These are phyloP conservation scores for Pseudomyrmex dendroicus DNA, from an alignment of 1,140 invertebrate genomes.

Conservation along the genomic window DNA sequence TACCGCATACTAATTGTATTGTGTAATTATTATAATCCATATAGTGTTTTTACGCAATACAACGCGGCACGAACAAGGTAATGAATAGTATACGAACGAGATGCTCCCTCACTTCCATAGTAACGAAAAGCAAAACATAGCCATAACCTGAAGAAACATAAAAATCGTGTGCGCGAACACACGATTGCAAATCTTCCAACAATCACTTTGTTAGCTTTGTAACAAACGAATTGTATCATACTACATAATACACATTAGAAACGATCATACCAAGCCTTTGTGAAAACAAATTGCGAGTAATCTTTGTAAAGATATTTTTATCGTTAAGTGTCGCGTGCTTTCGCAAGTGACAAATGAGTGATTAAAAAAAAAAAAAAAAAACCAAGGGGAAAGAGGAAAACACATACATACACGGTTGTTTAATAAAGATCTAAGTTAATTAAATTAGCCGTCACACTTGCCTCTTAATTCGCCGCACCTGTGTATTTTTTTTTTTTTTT, in stretches of 20 bases:
- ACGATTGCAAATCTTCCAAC: not conserved
- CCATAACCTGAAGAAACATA: conserved; percentile 55
- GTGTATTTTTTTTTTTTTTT: not conserved
- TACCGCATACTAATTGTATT: not conserved
- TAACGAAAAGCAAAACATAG: conserved; percentile 60
- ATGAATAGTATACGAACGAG: conserved; percentile 12
- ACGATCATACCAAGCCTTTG: not conserved
- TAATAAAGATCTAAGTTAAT: not conserved
- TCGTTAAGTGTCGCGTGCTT: not conserved
- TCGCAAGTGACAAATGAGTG: conserved; percentile 1
- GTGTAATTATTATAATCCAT: not conserved
- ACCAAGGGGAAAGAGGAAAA: not conserved
- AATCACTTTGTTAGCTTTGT: conserved; percentile 19
- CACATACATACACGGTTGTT: not conserved
- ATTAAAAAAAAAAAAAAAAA: not conserved
- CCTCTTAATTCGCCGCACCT: not conserved
- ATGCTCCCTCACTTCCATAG: conserved; percentile 32
- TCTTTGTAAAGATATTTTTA: conserved; percentile 23
- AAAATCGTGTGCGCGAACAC: not conserved
- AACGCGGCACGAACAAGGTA: not conserved
- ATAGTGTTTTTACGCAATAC: not conserved
- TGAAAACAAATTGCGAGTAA: not conserved
- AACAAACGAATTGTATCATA: conserved; percentile 33
- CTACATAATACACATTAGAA: conserved; percentile 28
- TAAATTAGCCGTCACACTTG: not conserved